Evolutionary conservation across 1,140 invertebrate genomes (phyloP), one percentile per base, ranked within the genome.

Genomic region (Theocolax elegans): DNA sequence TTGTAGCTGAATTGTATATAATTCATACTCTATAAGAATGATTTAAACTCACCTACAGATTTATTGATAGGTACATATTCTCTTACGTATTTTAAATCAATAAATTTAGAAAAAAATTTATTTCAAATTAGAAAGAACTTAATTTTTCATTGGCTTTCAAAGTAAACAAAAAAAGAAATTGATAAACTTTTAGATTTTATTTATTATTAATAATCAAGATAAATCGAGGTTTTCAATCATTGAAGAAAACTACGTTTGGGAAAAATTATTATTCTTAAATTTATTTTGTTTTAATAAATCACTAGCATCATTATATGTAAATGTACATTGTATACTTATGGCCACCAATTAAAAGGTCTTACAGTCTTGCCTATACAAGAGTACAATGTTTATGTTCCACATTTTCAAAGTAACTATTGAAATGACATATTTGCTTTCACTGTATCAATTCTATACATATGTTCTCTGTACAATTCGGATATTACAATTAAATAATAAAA

Each of bases 251-350:
- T 49, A 31, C 31, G 15, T 64, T 38, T 40, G 29, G 19, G 59
- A 35, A 62, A 62, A 65, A 53, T 53, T 23, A 40, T 53, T 17
- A 9, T 53, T 56, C 15, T 31, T 66, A 58, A 67, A 67, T 67
- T 67, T 40, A 67, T 59, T 53, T 51, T 15, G 27, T 25, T 59
- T 49, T 49, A 67, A 67, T 67, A 63, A 19, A 69, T 69, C 59
- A 51, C 38, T 69, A 69, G 27, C 40, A 23, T 68, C 46, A 62
- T 54, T 19, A 54, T 69, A 44, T 25, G 27, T 69, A 69, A 69
- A 69, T 69, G 67, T 69, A 69, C 67, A 69, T 69, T 27, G 29
- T 25, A 46, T 63, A 13, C 21, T 58, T 46, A 48, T 31, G 48
- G 25, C 21, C 35, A 42, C 44, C 8, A 42, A 9, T 27, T 17